These are phyloP conservation scores for Parapristionchus giblindavisi DNA, from an alignment of 2,888 invertebrate genomes.

Conservation along the genomic window DNA sequence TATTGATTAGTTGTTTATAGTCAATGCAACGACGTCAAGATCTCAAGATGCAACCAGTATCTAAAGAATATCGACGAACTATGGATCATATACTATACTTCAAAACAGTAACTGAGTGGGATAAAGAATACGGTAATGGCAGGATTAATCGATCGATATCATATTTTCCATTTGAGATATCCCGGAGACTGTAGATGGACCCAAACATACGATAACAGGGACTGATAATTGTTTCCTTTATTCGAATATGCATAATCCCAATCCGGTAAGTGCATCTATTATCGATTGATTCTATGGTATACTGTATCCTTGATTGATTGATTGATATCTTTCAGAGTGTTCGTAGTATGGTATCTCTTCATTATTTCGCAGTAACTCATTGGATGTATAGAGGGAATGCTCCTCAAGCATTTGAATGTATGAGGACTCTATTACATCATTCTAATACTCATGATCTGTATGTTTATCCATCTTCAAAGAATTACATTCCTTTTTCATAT, in stretches of 20 bases:
- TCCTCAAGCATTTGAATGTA: slow-evolving; percentile 83
- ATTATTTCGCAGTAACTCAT: slow-evolving; percentile 82
- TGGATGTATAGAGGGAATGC: slow-evolving; percentile 82
- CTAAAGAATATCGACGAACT: neutral
- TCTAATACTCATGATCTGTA: slow-evolving; percentile 70
- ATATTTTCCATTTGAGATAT: too few species aligned
- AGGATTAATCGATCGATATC: too few species aligned
- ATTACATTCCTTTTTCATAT: neutral
- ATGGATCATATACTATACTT: neutral
- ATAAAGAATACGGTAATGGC: too few species aligned
- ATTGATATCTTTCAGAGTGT: slow-evolving; percentile 8
- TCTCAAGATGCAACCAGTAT: slow-evolving; percentile 8
- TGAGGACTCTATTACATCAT: slow-evolving; percentile 80
- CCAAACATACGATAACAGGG: too few species aligned
- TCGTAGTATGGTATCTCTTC: slow-evolving; percentile 71
- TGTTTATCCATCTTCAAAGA: neutral
- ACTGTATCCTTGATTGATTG: neutral
- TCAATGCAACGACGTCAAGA: slow-evolving; percentile 29
- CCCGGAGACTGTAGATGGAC: too few species aligned
- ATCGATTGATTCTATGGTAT: neutral
- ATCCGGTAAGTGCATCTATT: neutral
- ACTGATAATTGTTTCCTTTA: neutral
- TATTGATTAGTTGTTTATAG: neutral
- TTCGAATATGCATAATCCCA: neutral
- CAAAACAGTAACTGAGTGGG: too few species aligned